Base-by-base conservation (phyloP, 2,113 vertebrate species). In the Otus sunia region DNA sequence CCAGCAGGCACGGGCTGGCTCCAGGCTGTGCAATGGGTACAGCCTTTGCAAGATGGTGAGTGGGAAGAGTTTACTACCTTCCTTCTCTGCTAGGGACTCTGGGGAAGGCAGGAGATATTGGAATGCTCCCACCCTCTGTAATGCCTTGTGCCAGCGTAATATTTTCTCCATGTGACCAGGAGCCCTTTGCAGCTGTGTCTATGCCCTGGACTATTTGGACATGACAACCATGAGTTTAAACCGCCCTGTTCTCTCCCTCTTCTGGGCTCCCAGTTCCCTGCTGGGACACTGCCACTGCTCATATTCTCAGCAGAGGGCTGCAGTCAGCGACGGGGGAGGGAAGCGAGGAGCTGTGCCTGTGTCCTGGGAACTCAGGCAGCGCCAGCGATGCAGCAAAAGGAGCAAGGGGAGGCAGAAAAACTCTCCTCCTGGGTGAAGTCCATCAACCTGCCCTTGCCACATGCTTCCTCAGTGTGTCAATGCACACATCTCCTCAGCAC, bases 161-260 rank as follows among this genome's bases (percentile, higher is more conserved):
- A 3, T 72, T 95, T 85, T 68, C 39, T 79, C 49, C 84, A 19
- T 10, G 11, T 18, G 49, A 56, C 43, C 16, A 62, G 81, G 41
- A 82, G 36, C 55, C 59, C 63, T 86, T 77, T 88, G 63, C 82
- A 96, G 76, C 74, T 94, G 69, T 56, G 34, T 29, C 68, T 91
- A 27, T 88, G 84, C 66, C 60, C 66, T 72, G 58, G 43, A 15
- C 9, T 59, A 41, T 80, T 75, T 68, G 52, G 37, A 32, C 5
- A 30, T 20, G 43, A 13, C 77, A 92, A 58, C 11, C 1, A 0
- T 21, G 88, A 93, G 37, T 67, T 77, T 66, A 92, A 93, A 73
- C 10, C 4, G 2, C 32, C 6, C 27, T 86, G 37, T 83, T 90
- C 36, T 86, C 56, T 71, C 32, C 53, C 60, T 78, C 22, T 86